Evolutionary conservation across 2,113 vertebrate genomes (phyloP).

Genomic region (Callipepla californica): DNA sequence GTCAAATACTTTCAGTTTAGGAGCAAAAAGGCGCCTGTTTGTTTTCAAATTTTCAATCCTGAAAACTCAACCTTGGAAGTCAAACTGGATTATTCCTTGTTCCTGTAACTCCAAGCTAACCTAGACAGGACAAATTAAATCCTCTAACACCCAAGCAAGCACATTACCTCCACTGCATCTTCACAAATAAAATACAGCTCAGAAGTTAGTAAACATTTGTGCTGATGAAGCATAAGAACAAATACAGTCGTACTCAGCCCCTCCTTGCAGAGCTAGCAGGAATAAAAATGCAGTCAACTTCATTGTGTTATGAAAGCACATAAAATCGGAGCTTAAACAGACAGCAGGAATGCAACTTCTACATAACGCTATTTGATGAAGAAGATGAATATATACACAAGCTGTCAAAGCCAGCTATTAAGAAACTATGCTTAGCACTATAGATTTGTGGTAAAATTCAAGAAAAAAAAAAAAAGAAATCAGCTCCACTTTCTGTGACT

Average conservation of each 20-base stretch:
- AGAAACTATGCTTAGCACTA: background rate
- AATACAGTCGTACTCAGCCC: conserved; percentile 33
- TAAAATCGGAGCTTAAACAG: conserved; percentile 35
- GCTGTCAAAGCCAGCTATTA: conserved; percentile 9
- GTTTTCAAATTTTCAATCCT: background rate
- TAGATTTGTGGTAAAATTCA: background rate
- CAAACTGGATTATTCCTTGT: background rate
- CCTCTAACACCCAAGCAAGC: background rate
- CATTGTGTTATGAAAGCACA: conserved; percentile 43
- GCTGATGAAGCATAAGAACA: conserved; percentile 50
- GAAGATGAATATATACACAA: background rate
- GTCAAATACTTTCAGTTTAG: background rate
- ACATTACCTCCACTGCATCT: background rate
- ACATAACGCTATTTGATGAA: background rate
- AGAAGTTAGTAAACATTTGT: conserved; percentile 49
- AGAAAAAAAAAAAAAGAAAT: background rate
- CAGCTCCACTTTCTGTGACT: background rate
- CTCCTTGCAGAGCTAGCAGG: conserved; percentile 20
- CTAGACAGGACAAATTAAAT: background rate
- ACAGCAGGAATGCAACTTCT: conserved; percentile 43
- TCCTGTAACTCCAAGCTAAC: background rate
- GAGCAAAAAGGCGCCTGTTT: background rate
- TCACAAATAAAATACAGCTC: conserved; percentile 6
- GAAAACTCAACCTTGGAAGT: background rate
- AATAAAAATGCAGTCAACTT: conserved; percentile 52